Evolutionary conservation across 2,113 vertebrate genomes (phyloP), one percentile per base, ranked within the genome.

Genomic region (Anguilla japonica): DNA sequence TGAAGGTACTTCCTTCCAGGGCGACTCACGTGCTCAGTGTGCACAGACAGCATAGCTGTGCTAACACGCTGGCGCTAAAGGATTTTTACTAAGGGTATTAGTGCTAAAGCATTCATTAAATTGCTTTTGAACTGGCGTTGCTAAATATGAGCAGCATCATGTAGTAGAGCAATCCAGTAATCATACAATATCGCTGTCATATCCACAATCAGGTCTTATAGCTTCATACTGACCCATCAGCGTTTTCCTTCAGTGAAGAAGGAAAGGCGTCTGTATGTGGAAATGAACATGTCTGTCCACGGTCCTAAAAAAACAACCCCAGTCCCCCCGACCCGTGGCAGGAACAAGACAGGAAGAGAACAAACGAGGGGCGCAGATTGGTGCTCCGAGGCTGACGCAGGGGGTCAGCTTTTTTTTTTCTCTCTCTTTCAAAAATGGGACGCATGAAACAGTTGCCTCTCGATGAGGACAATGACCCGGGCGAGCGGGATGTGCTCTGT

Each of bases 391-490:
- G 88, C 89, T 92, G 91, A 90, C 91, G 89, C 79, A 34, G 3
- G 79, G 84, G 90, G 92, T 93, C 91, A 92, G 91, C 89, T 91
- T 85, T 88, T 92, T 92, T 79, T 91, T 89, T 11, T 92, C 92
- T 89, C 8, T 15, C 15, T 9, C n/a, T n/a, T n/a, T 60, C 56
- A 15, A 60, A 67, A 80, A 88, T 29, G 88, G 84, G 84, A 91
- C 50, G 39, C 83, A 84, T 79, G 53, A 93, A 94, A 94, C 93
- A 93, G 87, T 87, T 88, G 81, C 80, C 46, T 78, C 89, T 92
- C 79, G 85, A 79, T 87, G 82, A 86, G 81, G 89, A 91, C 90
- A 90, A 90, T 81, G 85, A 86, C 71, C 81, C 29, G 50, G 88
- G 89, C 15, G 82, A 40, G 50, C 78, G 90, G 92, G 90, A 88